Evolutionary conservation across 2,888 invertebrate genomes (phyloP).

Genomic region (Sisyra terminalis): DNA sequence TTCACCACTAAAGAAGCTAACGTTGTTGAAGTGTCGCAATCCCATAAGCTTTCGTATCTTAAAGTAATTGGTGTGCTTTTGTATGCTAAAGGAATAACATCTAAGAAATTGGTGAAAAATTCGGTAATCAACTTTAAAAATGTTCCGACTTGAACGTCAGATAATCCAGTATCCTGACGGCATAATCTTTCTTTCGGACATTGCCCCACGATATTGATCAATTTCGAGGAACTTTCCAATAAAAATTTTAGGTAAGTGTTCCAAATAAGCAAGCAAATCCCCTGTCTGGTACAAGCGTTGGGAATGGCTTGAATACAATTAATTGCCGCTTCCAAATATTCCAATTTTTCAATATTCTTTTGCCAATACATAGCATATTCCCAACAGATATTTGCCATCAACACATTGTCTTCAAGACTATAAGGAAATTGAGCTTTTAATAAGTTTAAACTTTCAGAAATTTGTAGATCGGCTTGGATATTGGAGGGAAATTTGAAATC

Average conservation of each 20-base stretch:
- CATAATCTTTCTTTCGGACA: constrained; percentile 74
- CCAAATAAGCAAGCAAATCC: constrained; percentile 77
- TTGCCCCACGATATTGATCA: constrained; percentile 69
- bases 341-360: constrained; percentile 48
- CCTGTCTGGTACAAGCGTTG: constrained; percentile 53
- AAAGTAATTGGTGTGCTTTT: constrained; percentile 25
- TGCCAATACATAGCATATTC: constrained; percentile 82
- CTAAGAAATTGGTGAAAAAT: constrained; percentile 32
- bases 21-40: constrained; percentile 40
- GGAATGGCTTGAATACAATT: constrained; percentile 49
- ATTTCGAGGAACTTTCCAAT: constrained; percentile 55
- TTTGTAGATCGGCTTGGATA: constrained; percentile 18
- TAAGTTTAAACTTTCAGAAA: constrained; percentile 44
- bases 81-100: constrained; percentile 23
- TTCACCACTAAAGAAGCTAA: constrained; percentile 63
- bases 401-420: constrained; percentile 60
- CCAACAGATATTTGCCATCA: constrained; percentile 81
- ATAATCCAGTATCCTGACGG: constrained; percentile 55
- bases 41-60: constrained; percentile 48
- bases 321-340: constrained; percentile 52
- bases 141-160: constrained; percentile 39
- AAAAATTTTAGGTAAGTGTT: constrained; percentile 70
- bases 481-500: constrained; percentile 8
- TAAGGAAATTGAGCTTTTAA: constrained; percentile 69
- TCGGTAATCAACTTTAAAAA: constrained; percentile 30